A percentile compares a stretch with the other conserved stretches of the same genome.
These are phyloP conservation scores for Craniophora ligustri DNA, from an alignment of 2,888 invertebrate species.

Conservation along the genomic window DNA sequence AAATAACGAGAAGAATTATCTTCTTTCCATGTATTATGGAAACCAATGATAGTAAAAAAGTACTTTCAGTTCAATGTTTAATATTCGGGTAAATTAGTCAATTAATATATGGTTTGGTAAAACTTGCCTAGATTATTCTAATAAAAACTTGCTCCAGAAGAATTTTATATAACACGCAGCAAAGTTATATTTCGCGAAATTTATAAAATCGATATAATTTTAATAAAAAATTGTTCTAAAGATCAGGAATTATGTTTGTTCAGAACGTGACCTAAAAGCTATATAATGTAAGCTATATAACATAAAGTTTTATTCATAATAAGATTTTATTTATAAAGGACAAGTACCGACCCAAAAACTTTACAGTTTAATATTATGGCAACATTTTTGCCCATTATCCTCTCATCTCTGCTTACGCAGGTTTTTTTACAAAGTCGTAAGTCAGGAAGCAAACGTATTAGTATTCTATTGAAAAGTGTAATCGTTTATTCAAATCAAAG, in stretches of 20 bases:
- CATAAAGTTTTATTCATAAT: constrained; percentile 7
- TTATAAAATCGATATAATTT: not conserved
- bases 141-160: no score
- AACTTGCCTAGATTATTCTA: no score
- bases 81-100: no score
- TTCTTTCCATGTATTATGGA: no score
- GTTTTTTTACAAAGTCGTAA: not conserved
- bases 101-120: no score
- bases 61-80: no score
- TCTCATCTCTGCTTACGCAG: no score
- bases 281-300: not conserved
- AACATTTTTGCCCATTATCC: not conserved
- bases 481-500: constrained; percentile 6
- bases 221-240: not conserved
- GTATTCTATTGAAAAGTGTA: constrained; percentile 4
- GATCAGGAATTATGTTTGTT: constrained; percentile 19
- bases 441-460: not conserved
- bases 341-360: not conserved
- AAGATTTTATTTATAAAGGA: constrained; percentile 3
- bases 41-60: no score
- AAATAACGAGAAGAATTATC: no score
- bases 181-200: no score
- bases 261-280: not conserved
- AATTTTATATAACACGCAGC: no score
- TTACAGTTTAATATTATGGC: not conserved